Conservation (phyloP, 2,797 vertebrate species). For the Enteromius thamalakanensis region DNA sequence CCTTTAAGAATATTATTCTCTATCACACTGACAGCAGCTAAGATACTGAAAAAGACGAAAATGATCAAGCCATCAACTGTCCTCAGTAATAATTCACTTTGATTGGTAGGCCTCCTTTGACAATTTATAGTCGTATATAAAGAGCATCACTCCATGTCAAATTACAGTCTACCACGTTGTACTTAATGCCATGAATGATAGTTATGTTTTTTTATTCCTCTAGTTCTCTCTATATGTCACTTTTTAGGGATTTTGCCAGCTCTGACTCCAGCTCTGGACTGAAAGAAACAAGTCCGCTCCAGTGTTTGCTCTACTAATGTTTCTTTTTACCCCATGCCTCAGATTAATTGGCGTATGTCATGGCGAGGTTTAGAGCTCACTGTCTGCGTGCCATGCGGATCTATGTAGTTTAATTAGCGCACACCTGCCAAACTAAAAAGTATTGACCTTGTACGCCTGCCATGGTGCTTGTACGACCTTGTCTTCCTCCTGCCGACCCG, state of each 20-base stretch:
- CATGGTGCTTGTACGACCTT: slow-evolving; percentile 52
- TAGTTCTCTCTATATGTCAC: neutral
- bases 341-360: slow-evolving; percentile 68
- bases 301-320: slow-evolving; percentile 36
- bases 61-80: slow-evolving; percentile 20
- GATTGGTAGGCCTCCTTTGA: slow-evolving; percentile 32
- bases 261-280: slow-evolving; percentile 10
- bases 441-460: slow-evolving; percentile 76
- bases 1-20: neutral
- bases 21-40: neutral
- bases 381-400: slow-evolving; percentile 52
- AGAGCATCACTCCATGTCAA: slow-evolving; percentile 1
- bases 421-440: slow-evolving; percentile 74
- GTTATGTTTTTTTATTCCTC: neutral
- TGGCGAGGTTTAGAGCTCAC: slow-evolving; percentile 48
- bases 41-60: slow-evolving; percentile 10
- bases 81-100: slow-evolving; percentile 30
- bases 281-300: slow-evolving; percentile 47
- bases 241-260: neutral
- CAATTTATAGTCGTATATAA: slow-evolving; percentile 4
- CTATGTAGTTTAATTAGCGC: slow-evolving; percentile 76
- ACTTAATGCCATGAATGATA: slow-evolving; percentile 1
- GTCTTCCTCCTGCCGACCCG: slow-evolving; percentile 40
- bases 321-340: slow-evolving; percentile 60
- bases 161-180: neutral